Base-by-base conservation (phyloP, 2,888 invertebrate genomes). In the Spisula solida region DNA sequence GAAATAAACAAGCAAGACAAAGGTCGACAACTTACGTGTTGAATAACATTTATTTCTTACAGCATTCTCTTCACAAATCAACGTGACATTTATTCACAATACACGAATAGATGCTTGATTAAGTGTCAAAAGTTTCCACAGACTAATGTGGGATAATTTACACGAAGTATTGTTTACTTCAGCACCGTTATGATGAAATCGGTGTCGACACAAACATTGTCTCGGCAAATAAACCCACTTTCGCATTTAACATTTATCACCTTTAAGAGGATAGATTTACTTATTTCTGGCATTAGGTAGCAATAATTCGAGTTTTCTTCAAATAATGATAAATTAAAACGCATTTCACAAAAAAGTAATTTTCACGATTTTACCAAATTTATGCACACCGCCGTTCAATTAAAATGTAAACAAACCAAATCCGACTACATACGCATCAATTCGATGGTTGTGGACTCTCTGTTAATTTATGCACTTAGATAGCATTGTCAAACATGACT, bases 161-260 rank as follows among this genome's bases (percentile, higher is more conserved):
- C 14, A 29, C 16, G 56, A 29, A 34, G 6, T 18, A 5, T 56
- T 56, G 81, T 81, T 81, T 82, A 82, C 70, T 14, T 25, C 2
- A 1, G 29, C 82, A 70, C 82, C 82, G 82, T 25, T n/a, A 25
- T 80, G 80, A 80, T 29, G 47, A 12, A 80, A 80, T 25, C 47
- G 48, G 47, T 80, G 47, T 51, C 6, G 10, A n/a, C 20, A 20
- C 8, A 34, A 20, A 31, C 34, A 20, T 78, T 78, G 18, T 1
- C 18, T 31, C 16, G 34, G 16, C 41, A 41, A 78, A 78, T 0
- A 78, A 20, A 34, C 78, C 34, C 18, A 18, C 1, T 41, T n/a
- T 34, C 20, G 6, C 16, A 78, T 41, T 41, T 41, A 18, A 75
- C 20, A 20, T 47, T 51, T 51, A 25, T 66, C 60, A n/a, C 6